Evolutionary conservation across 1,140 invertebrate species (phyloP).

Genomic region (Agrilus planipennis): DNA sequence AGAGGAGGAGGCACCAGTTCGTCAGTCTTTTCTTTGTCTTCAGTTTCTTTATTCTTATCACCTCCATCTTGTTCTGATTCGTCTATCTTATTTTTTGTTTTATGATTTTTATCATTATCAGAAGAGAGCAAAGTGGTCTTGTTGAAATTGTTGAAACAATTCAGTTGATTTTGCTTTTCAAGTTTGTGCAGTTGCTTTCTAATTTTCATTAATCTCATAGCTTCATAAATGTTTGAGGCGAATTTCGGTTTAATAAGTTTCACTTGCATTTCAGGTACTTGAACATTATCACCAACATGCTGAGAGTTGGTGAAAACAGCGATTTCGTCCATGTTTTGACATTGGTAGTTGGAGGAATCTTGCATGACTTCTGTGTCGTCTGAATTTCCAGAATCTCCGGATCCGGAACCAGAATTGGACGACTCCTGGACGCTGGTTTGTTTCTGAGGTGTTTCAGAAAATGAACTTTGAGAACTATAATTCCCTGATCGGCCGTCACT

Average conservation of each 20-base stretch:
- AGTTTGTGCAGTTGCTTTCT: slow-evolving; percentile 46
- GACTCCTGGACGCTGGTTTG: slow-evolving; percentile 15
- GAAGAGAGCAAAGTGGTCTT: neutral
- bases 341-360: neutral
- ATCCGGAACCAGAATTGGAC: slow-evolving; percentile 13
- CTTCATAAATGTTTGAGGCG: slow-evolving; percentile 46
- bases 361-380: slow-evolving; percentile 7
- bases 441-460: slow-evolving; percentile 10
- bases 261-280: slow-evolving; percentile 5
- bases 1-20: slow-evolving; percentile 8
- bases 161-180: slow-evolving; percentile 41
- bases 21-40: neutral
- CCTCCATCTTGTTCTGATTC: neutral
- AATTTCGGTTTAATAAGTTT: slow-evolving; percentile 45
- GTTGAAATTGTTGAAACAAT: too few species aligned
- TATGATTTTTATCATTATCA: neutral
- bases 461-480: slow-evolving; percentile 12
- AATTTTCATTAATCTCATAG: slow-evolving; percentile 48
- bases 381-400: slow-evolving; percentile 28
- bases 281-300: neutral
- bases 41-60: neutral
- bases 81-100: neutral
- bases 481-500: slow-evolving; percentile 37
- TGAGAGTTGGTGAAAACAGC: neutral
- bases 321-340: neutral